Conservation (phyloP, 2,888 invertebrate genomes). For the Campaea margaritaria region DNA sequence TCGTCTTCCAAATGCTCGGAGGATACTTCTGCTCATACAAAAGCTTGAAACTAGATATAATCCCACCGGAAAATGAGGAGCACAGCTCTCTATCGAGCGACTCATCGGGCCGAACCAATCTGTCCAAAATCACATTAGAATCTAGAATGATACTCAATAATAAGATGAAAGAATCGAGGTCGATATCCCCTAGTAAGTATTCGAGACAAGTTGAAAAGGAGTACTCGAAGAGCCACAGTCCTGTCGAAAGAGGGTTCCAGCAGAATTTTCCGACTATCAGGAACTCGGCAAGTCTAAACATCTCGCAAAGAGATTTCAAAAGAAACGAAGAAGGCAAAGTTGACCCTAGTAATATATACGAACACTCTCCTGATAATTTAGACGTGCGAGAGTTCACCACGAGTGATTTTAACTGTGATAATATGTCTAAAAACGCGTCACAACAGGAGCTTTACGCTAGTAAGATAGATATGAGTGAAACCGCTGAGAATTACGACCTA, state of each 20-base stretch:
- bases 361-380: conserved; percentile 75
- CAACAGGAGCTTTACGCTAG: conserved; percentile 65
- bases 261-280: conserved; percentile 69
- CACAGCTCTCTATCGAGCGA: conserved; percentile 75
- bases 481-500: conserved; percentile 78
- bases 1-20: conserved; percentile 95
- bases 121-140: conserved; percentile 71
- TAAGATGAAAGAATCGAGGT: conserved; percentile 70
- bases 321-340: conserved; percentile 54
- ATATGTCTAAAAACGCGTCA: conserved; percentile 58
- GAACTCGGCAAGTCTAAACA: conserved; percentile 70
- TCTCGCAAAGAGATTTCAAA: conserved; percentile 55
- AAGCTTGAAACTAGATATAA: conserved; percentile 80
- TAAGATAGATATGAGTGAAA: conserved; percentile 79
- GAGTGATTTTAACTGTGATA: conserved; percentile 65
- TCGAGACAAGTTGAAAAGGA: conserved; percentile 67
- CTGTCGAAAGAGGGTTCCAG: conserved; percentile 71
- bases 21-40: conserved; percentile 91
- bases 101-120: conserved; percentile 71
- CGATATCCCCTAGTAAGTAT: conserved; percentile 72
- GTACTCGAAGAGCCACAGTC: conserved; percentile 81
- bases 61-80: conserved; percentile 78
- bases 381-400: conserved; percentile 67
- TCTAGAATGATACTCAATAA: conserved; percentile 62
- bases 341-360: conserved; percentile 72